Evolutionary conservation across 1,140 invertebrate genomes (phyloP), one percentile per base, ranked within the genome.

Genomic region (Drosophila persimilis): DNA sequence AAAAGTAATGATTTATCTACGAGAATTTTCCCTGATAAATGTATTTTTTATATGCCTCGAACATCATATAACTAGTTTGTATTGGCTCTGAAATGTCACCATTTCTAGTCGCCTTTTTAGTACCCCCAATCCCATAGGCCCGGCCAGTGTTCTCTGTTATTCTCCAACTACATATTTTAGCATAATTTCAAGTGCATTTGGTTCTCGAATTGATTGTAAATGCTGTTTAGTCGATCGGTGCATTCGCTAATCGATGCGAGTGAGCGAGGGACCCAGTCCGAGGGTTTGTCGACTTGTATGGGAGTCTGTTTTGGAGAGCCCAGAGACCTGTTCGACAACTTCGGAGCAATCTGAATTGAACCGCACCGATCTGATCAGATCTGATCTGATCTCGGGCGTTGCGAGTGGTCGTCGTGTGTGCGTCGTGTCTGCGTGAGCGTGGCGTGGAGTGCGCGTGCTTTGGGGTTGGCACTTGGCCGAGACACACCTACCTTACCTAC

Each of bases 401-500:
- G 11, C 11, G 41, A 24, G 31, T 2, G 43, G 57, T 50, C 31
- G 31, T 26, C 24, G 24, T 24, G 24, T 4, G 5, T 24, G 24
- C 2, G 3, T 3, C 24, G 24, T 26, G 54, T 26, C n/a, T 26
- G 17, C 35, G 29, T 17, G 31, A 31, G 39, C 51, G 44, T 57
- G 69, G 39, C 51, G 44, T 57, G 69, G 78, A 79, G 79, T 81
- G 80, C 63, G 71, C 71, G 20, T 20, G 73, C 65, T 52, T 80
- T 80, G 60, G 73, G 62, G 55, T 80, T 76, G 60, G 61, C 78
- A 77, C 56, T 80, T 80, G 77, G 71, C 77, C 77, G 77, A 80
- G 73, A 81, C 66, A 66, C 80, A 86, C 81, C 85, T 83, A 84
- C 80, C 76, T 77, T 83, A 84, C 80, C 76, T 77, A 63, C 67